These are phyloP conservation scores for Ctena decussata DNA, from an alignment of 2,888 invertebrate species.

Conservation along the genomic window DNA sequence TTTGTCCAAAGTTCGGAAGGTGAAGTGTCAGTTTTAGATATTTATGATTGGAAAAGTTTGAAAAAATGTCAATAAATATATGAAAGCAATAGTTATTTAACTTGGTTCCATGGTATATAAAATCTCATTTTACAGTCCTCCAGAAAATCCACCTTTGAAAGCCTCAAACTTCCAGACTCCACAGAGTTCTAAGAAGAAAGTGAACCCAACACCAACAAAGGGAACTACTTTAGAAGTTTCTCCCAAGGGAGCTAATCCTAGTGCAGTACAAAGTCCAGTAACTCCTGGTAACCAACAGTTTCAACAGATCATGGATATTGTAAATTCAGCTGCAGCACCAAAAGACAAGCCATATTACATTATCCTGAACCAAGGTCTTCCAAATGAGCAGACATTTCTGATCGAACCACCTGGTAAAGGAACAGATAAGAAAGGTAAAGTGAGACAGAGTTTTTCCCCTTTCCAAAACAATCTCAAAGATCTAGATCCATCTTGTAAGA, in stretches of 20 bases:
- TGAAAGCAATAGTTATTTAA: no score
- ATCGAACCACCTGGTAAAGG: constrained; percentile 50
- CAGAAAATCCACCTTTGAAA: constrained; percentile 13
- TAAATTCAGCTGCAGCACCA: constrained; percentile 51
- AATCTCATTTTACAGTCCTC: neutral
- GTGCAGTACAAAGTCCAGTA: neutral
- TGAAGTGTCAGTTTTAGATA: no score
- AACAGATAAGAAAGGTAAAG: neutral
- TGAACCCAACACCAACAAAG: neutral
- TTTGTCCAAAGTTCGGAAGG: no score
- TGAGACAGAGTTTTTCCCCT: neutral
- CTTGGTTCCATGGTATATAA: no score
- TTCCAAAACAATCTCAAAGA: no score
- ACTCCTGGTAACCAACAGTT: neutral
- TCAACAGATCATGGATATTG: constrained; percentile 38
- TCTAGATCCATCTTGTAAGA: no score
- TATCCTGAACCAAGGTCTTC: constrained; percentile 56
- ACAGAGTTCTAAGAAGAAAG: neutral
- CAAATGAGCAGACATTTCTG: constrained; percentile 63
- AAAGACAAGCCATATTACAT: constrained; percentile 67
- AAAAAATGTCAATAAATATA: no score
- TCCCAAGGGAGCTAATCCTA: constrained; percentile 13
- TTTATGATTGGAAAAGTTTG: no score
- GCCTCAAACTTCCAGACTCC: neutral
- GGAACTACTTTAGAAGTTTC: neutral